Conservation (phyloP, 2,888 invertebrate species). For the Scaptomyza caliginosa region DNA sequence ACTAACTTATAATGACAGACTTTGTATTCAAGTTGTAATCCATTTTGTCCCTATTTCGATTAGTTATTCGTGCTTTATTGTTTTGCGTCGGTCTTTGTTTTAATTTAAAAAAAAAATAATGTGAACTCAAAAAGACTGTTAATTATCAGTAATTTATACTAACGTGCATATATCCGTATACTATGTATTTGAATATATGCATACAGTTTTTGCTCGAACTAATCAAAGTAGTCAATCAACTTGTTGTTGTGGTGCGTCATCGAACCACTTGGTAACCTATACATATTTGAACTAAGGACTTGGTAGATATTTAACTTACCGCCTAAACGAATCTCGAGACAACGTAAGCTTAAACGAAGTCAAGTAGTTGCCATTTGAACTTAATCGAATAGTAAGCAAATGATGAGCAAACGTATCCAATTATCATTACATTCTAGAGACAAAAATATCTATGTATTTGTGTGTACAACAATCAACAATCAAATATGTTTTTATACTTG, state of each 20-base stretch:
- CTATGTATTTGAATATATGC: conserved; percentile 15
- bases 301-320: conserved; percentile 71
- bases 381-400: conserved; percentile 13
- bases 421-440: conserved; percentile 35
- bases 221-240: conserved; percentile 69
- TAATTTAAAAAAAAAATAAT: conserved; percentile 61
- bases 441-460: conserved; percentile 31
- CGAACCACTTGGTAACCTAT: conserved; percentile 59
- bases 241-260: conserved; percentile 59
- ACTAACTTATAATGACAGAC: conserved; percentile 19
- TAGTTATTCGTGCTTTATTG: neutral
- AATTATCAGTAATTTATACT: conserved; percentile 68
- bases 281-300: conserved; percentile 76
- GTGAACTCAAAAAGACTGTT: conserved; percentile 84
- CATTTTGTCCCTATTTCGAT: conserved; percentile 18
- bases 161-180: conserved; percentile 29
- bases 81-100: conserved; percentile 40
- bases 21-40: conserved; percentile 15
- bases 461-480: conserved; percentile 70
- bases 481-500: conserved; percentile 63
- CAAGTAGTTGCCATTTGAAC: conserved; percentile 40
- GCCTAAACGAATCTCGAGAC: conserved; percentile 63
- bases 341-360: conserved; percentile 13
- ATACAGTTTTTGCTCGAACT: conserved; percentile 70
- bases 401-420: conserved; percentile 20